A percentile compares a stretch with the other conserved stretches of the same genome.
phyloP scores from a whole-genome alignment of 2,797 vertebrate genomes.

The Crax fasciolata region DNA sequence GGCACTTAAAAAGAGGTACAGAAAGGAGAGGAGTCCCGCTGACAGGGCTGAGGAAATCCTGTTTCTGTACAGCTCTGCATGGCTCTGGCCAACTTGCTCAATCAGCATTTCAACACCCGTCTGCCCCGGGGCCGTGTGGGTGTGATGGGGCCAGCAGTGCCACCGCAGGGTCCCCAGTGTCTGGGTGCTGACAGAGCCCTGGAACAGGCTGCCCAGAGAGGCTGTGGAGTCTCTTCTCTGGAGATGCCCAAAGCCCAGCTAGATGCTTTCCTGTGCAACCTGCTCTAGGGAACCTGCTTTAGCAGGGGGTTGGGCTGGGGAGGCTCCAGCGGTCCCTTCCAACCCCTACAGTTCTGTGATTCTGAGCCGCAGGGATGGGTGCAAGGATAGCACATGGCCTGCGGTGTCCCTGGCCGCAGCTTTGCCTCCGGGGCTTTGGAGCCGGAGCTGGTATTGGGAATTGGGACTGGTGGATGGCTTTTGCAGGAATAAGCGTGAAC shows the following conservation, averaged over 20 bases:
- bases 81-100: conserved; percentile 58
- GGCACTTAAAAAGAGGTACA: not conserved
- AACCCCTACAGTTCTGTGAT: not conserved
- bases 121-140: not conserved
- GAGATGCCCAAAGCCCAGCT: too few relatives aligned
- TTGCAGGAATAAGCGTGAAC: not conserved
- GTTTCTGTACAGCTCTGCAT: not conserved
- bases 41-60: conserved; percentile 53
- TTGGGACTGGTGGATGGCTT: not conserved
- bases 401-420: too few relatives aligned
- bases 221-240: not conserved
- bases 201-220: not conserved
- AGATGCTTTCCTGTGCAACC: not conserved
- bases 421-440: too few relatives aligned
- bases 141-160: not conserved
- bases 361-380: too few relatives aligned
- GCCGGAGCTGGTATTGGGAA: too few relatives aligned
- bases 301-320: not conserved
- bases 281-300: not conserved
- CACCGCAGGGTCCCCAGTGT: too few relatives aligned
- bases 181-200: not conserved
- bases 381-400: too few relatives aligned
- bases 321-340: not conserved
- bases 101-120: conserved; percentile 3
- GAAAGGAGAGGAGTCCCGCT: not conserved